Evolutionary conservation across 2,888 invertebrate species (phyloP).

Genomic region (Deroplatys truncata): DNA sequence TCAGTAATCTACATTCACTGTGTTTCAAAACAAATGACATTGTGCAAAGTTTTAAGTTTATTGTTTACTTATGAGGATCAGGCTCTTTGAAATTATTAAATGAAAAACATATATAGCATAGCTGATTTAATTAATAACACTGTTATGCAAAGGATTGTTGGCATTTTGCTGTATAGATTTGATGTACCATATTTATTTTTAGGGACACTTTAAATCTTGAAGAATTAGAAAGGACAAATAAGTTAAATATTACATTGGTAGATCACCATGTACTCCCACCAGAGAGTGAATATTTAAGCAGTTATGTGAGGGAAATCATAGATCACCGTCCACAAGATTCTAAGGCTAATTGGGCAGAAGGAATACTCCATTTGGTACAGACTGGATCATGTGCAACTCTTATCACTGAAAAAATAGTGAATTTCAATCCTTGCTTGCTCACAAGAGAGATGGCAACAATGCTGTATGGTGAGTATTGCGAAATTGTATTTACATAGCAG

Average conservation of each 20-base stretch:
- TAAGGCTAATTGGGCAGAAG: not conserved
- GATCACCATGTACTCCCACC: not conserved
- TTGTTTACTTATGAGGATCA: too few species aligned
- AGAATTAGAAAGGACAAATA: not conserved
- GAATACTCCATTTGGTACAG: not conserved
- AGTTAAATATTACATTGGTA: not conserved
- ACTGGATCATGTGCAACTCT: not conserved
- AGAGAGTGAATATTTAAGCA: not conserved
- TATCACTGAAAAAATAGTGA: not conserved
- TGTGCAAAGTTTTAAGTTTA: too few species aligned
- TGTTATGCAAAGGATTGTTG: too few species aligned
- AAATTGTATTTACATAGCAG: not conserved
- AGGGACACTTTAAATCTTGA: not conserved
- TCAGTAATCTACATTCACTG: too few species aligned
- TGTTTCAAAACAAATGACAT: too few species aligned
- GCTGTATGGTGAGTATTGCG: not conserved
- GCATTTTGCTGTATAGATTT: too few species aligned
- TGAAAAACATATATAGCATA: too few species aligned
- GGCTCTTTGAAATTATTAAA: too few species aligned
- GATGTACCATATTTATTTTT: not conserved
- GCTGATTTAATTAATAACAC: too few species aligned
- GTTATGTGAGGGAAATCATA: not conserved
- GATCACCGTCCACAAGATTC: conserved; percentile 1
- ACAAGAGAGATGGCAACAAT: not conserved
- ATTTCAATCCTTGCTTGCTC: not conserved